Evolutionary conservation across 2,888 invertebrate genomes (phyloP).

Genomic region (Nephrotoma flavescens): DNA sequence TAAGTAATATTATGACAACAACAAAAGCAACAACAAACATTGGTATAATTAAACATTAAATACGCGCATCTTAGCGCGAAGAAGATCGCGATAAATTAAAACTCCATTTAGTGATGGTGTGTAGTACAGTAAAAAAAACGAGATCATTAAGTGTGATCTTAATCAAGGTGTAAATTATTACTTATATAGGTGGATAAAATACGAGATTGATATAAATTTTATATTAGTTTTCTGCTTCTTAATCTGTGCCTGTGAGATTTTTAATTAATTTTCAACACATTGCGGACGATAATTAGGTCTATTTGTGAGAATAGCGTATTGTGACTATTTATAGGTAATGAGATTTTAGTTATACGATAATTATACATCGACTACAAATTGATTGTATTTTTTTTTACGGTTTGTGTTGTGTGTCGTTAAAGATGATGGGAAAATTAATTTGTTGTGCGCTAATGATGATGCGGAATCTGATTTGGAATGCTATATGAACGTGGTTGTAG

Average conservation of each 20-base stretch:
- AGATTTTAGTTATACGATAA: neutral
- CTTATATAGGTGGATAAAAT: neutral
- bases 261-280: neutral
- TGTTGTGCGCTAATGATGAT: neutral
- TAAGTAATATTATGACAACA: neutral
- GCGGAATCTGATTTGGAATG: neutral
- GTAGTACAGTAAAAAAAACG: neutral
- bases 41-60: neutral
- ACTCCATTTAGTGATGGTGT: neutral
- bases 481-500: neutral
- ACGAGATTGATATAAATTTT: neutral
- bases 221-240: neutral
- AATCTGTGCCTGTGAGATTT: neutral
- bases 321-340: neutral
- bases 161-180: neutral
- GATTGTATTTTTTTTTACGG: neutral
- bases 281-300: neutral
- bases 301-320: neutral
- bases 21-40: neutral
- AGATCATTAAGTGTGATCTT: neutral
- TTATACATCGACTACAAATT: neutral
- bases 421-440: neutral
- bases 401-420: neutral
- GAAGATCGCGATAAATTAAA: neutral
- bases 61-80: neutral